phyloP scores from a whole-genome alignment of 2,888 invertebrate genomes.

The Bellardia pandia region DNA sequence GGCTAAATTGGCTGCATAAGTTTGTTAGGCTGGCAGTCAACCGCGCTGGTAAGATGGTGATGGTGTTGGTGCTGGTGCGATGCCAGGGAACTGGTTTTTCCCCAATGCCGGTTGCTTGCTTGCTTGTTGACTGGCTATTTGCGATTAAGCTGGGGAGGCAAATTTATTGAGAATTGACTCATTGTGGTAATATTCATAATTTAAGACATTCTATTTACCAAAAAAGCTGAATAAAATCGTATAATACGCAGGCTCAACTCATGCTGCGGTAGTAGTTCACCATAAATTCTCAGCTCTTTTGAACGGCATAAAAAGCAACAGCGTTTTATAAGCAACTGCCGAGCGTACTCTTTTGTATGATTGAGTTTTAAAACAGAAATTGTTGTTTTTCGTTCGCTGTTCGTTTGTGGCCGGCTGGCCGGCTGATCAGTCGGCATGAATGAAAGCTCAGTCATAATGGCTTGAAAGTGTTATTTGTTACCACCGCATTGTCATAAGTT shows the following conservation, averaged over 20 bases:
- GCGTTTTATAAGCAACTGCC: slow-evolving; percentile 6
- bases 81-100: slow-evolving; percentile 34
- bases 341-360: slow-evolving; percentile 43
- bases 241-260: slow-evolving; percentile 67
- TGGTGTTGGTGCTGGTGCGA: slow-evolving; percentile 32
- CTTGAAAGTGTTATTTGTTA: slow-evolving; percentile 73
- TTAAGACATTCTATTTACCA: slow-evolving; percentile 77
- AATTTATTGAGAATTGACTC: slow-evolving; percentile 83
- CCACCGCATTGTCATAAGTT: slow-evolving; percentile 80
- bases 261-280: slow-evolving; percentile 77
- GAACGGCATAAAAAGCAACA: slow-evolving; percentile 40
- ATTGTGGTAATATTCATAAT: slow-evolving; percentile 84
- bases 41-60: neutral
- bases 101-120: neutral
- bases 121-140: slow-evolving; percentile 22
- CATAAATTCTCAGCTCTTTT: slow-evolving; percentile 80
- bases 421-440: slow-evolving; percentile 70
- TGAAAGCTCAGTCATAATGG: slow-evolving; percentile 72
- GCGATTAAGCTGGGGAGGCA: slow-evolving; percentile 57
- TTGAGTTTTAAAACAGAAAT: slow-evolving; percentile 68
- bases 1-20: slow-evolving; percentile 33
- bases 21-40: slow-evolving; percentile 14
- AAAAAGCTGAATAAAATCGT: slow-evolving; percentile 74
- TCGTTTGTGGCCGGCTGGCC: slow-evolving; percentile 7
- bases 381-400: slow-evolving; percentile 19